A percentile compares a stretch with the other conserved stretches of the same genome.
These are phyloP conservation scores for Dendrocincla fuliginosa DNA, from an alignment of 2,797 vertebrate genomes.

Conservation along the genomic window DNA sequence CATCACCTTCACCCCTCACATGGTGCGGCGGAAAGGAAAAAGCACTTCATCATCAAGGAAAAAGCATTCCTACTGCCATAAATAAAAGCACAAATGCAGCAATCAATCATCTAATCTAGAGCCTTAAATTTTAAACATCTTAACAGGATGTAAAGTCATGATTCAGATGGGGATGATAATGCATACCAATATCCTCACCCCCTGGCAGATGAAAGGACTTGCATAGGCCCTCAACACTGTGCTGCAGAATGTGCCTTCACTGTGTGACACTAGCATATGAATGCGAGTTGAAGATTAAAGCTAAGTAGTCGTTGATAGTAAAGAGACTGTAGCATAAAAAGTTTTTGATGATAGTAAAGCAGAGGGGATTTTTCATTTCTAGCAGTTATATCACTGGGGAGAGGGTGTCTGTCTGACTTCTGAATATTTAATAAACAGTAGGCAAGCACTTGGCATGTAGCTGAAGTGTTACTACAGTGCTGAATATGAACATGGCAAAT, in stretches of 20 bases:
- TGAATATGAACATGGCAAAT: background rate
- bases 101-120: conserved; percentile 75
- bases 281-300: conserved; percentile 69
- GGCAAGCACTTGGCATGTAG: background rate
- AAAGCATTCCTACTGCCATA: conserved; percentile 71
- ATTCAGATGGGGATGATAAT: conserved; percentile 59
- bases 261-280: background rate
- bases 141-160: conserved; percentile 78
- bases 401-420: background rate
- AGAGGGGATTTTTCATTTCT: conserved; percentile 44
- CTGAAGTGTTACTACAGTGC: background rate
- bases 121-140: conserved; percentile 75
- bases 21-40: conserved; percentile 29
- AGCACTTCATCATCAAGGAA: conserved; percentile 72
- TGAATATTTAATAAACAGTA: background rate
- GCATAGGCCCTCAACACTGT: background rate
- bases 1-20: conserved; percentile 74
- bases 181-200: conserved; percentile 56
- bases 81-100: conserved; percentile 74
- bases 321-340: conserved; percentile 29
- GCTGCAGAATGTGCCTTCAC: conserved; percentile 14
- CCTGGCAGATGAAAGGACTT: conserved; percentile 54
- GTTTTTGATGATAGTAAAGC: conserved; percentile 37
- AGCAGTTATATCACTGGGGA: background rate
- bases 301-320: conserved; percentile 36